Evolutionary conservation across 2,797 vertebrate genomes (phyloP).

Genomic region (Phrynocephalus guinanensis): DNA sequence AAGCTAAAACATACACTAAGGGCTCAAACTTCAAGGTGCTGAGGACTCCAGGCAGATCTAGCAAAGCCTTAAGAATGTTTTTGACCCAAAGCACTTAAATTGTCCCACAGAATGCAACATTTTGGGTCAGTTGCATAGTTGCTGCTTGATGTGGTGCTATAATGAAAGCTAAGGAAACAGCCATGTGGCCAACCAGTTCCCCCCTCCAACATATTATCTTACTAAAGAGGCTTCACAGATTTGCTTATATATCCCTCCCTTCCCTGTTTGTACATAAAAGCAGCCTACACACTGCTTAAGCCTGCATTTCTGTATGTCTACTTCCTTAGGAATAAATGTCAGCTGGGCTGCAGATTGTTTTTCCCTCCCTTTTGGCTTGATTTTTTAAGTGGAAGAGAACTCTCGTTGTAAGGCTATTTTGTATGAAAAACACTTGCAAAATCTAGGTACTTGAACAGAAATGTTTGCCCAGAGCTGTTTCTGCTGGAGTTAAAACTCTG

Average conservation of each 20-base stretch:
- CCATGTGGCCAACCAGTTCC: not conserved
- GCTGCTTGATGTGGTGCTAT: constrained; percentile 18
- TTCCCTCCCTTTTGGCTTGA: not conserved
- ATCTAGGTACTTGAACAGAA: not conserved
- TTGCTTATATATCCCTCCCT: not conserved
- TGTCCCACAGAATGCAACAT: not conserved
- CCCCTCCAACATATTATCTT: not conserved
- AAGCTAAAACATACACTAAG: constrained; percentile 17
- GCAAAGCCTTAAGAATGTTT: constrained; percentile 6
- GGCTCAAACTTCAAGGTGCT: not conserved
- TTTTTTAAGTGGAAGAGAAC: not conserved
- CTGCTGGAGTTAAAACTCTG: not conserved
- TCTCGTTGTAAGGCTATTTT: not conserved
- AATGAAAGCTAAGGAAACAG: not conserved
- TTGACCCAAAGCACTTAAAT: not conserved
- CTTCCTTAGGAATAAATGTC: not conserved
- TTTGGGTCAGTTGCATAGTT: not conserved
- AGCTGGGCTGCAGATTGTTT: not conserved
- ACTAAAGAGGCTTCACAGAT: not conserved
- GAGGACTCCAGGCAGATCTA: constrained; percentile 35
- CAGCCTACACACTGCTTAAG: not conserved
- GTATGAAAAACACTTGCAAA: not conserved
- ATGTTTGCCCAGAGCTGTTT: no score
- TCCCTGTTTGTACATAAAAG: not conserved
- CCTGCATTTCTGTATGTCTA: not conserved